A percentile compares a stretch with the other conserved stretches of the same genome.
Evolutionary conservation across 2,888 invertebrate genomes (phyloP).

Genomic region (Bruchidius siliquastri): DNA sequence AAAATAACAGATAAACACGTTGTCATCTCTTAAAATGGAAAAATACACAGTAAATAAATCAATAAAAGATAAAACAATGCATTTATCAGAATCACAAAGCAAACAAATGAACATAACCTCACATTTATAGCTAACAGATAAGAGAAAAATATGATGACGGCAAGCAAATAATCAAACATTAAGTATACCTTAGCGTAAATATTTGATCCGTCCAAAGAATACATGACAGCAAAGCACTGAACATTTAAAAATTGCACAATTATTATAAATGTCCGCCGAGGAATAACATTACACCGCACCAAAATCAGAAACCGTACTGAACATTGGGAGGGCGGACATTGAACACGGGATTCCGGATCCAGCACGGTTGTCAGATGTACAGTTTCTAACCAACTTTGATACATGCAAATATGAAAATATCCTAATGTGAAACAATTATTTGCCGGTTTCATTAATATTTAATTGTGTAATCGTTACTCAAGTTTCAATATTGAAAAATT

Average conservation of each 20-base stretch:
- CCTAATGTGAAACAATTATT: too few species aligned
- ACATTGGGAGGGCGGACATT: constrained; percentile 8
- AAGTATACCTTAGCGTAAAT: constrained; percentile 30
- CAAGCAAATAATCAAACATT: background rate
- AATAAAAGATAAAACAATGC: background rate
- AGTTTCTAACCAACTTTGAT: background rate
- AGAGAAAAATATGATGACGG: constrained; percentile 7
- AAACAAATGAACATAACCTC: constrained; percentile 14
- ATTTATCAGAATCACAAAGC: constrained; percentile 1
- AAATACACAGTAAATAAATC: background rate
- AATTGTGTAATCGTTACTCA: too few species aligned
- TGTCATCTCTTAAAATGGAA: background rate
- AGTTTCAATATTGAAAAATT: too few species aligned
- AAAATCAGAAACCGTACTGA: constrained; percentile 14
- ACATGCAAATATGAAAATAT: background rate
- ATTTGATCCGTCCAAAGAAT: constrained; percentile 30
- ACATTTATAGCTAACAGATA: constrained; percentile 4
- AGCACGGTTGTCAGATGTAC: background rate
- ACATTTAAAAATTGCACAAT: constrained; percentile 17
- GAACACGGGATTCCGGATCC: constrained; percentile 4
- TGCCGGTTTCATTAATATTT: too few species aligned
- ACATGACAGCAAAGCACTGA: constrained; percentile 26
- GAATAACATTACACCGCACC: constrained; percentile 8
- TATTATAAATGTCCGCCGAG: constrained; percentile 4
- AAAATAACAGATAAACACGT: background rate